Evolutionary conservation across 2,888 invertebrate species (phyloP).

Genomic region (Hypercompe scribonia): DNA sequence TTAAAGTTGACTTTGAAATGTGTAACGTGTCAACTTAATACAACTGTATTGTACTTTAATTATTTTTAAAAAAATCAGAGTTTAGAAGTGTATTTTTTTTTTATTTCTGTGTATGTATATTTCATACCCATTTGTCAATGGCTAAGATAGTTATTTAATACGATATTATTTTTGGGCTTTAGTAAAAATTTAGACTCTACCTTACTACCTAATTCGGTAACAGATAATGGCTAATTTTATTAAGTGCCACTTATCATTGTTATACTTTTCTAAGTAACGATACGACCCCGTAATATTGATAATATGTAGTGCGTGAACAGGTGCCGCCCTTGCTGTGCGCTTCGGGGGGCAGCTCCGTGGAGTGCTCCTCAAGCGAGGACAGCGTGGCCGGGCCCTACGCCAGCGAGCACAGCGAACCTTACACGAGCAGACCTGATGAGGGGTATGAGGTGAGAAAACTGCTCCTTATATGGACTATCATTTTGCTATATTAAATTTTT

Average conservation of each 20-base stretch:
- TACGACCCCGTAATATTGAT: constrained; percentile 32
- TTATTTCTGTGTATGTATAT: neutral
- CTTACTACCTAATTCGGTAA: too few species aligned
- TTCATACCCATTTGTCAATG: too few species aligned
- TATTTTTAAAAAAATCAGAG: neutral
- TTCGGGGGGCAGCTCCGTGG: constrained; percentile 70
- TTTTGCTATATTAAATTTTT: too few species aligned
- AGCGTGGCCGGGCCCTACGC: constrained; percentile 72
- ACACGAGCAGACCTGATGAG: constrained; percentile 83
- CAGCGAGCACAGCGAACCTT: constrained; percentile 80
- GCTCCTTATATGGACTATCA: neutral
- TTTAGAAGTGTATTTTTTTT: neutral
- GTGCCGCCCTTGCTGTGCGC: constrained; percentile 77
- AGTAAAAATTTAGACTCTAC: too few species aligned
- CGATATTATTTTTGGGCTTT: too few species aligned
- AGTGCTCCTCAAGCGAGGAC: constrained; percentile 76
- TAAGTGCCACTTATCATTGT: too few species aligned
- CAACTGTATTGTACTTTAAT: neutral
- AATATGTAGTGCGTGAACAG: constrained; percentile 60
- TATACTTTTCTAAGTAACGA: neutral
- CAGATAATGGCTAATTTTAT: too few species aligned
- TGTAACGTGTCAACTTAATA: neutral
- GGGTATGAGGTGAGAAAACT: constrained; percentile 83
- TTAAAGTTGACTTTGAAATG: neutral
- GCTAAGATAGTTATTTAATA: too few species aligned